Percentiles rank a stretch among this genome's conserved stretches.
Conservation (phyloP, 2,797 vertebrate genomes). For the Chaetophractus vellerosus region DNA sequence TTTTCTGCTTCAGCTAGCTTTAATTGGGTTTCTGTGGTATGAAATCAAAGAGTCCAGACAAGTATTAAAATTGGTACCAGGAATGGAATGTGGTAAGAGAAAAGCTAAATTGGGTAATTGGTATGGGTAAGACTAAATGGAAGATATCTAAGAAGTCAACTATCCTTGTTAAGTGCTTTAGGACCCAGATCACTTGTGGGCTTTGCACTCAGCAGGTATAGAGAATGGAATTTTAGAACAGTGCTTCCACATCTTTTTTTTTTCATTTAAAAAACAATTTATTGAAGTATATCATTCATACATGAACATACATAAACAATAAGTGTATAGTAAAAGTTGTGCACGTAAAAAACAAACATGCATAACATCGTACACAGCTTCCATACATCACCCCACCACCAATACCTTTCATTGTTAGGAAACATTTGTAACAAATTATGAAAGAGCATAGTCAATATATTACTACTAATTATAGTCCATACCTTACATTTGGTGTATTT, state of each 20-base stretch:
- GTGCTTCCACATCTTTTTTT: background rate
- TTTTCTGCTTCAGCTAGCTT: constrained; percentile 35
- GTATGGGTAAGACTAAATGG: background rate
- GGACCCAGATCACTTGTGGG: background rate
- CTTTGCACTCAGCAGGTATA: background rate
- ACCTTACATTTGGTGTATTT: too few relatives aligned
- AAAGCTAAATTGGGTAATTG: background rate
- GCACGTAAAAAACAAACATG: too few relatives aligned
- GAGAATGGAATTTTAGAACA: background rate
- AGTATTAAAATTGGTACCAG: background rate
- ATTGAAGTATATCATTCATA: too few relatives aligned
- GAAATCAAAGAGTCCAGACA: background rate
- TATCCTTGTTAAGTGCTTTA: background rate
- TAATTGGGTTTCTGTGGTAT: background rate
- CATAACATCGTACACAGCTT: too few relatives aligned
- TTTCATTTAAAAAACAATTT: too few relatives aligned
- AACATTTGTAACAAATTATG: too few relatives aligned
- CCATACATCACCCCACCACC: too few relatives aligned
- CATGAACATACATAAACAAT: too few relatives aligned
- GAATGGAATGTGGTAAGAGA: background rate
- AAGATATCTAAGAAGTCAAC: background rate
- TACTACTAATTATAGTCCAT: too few relatives aligned
- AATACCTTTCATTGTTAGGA: too few relatives aligned
- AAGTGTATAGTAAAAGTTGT: too few relatives aligned
- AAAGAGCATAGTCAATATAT: too few relatives aligned